phyloP scores from a whole-genome alignment of 2,113 vertebrate genomes.

The Apteryx owenii region DNA sequence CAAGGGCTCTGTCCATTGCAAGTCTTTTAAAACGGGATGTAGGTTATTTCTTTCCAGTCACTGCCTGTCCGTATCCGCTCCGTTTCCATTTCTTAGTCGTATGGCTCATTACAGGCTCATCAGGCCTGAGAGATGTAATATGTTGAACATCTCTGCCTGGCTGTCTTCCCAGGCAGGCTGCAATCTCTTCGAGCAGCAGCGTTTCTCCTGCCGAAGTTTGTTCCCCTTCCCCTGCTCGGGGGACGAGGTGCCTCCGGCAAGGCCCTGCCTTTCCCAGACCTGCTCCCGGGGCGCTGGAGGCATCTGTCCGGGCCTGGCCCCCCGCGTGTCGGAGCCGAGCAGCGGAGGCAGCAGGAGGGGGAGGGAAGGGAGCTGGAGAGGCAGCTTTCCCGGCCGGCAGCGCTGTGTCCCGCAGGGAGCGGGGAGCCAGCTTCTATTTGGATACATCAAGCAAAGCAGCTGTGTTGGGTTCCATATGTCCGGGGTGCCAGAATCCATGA shows the following conservation, averaged over 20 bases:
- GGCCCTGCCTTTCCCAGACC: neutral
- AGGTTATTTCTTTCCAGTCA: neutral
- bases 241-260: neutral
- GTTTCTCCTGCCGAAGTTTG: neutral
- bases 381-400: neutral
- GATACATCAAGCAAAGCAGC: slow-evolving; percentile 22
- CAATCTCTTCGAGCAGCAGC: neutral
- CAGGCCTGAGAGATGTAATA: neutral
- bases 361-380: neutral
- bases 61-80: neutral
- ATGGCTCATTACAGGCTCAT: neutral
- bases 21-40: fast-evolving
- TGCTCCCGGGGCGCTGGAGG: neutral
- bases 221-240: neutral
- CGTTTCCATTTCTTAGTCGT: neutral
- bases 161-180: neutral
- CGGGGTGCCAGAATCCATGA: slow-evolving; percentile 34
- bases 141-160: neutral
- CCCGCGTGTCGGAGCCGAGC: fast-evolving
- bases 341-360: neutral
- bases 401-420: neutral
- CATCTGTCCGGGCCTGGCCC: neutral
- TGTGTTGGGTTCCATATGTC: slow-evolving; percentile 63
- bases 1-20: neutral
- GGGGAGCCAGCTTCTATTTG: neutral